Evolutionary conservation across 2,797 vertebrate species (phyloP).

Genomic region (Urophycis tenuis): DNA sequence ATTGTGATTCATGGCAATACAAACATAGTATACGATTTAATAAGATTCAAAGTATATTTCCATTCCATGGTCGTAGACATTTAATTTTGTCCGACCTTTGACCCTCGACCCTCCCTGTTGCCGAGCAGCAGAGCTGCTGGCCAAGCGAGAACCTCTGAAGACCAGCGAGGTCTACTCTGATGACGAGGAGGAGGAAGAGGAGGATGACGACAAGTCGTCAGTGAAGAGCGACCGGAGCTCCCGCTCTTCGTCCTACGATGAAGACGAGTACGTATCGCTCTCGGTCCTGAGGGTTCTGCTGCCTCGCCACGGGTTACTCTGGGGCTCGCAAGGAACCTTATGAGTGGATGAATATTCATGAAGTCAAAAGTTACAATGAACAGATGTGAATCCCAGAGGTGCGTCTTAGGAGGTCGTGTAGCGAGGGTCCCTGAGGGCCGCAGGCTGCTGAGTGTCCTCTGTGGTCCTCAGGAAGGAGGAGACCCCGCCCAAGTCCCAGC

Average conservation of each 20-base stretch:
- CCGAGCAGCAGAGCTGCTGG: constrained; percentile 86
- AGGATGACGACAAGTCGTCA: constrained; percentile 97
- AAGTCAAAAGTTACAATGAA: too few species aligned
- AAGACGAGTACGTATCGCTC: constrained; percentile 85
- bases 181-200: constrained; percentile 97
- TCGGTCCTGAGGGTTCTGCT: background rate
- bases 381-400: too few species aligned
- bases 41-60: background rate
- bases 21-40: background rate
- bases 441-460: background rate
- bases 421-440: too few species aligned
- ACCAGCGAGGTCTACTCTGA: constrained; percentile 98
- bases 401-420: too few species aligned
- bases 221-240: constrained; percentile 93
- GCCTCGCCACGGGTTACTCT: background rate
- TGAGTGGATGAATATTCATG: background rate
- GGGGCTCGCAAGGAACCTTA: background rate
- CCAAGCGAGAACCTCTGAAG: constrained; percentile 94
- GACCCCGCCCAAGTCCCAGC: constrained; percentile 91
- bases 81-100: background rate
- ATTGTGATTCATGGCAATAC: background rate
- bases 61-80: background rate
- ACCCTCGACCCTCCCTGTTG: background rate
- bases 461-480: constrained; percentile 79
- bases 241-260: constrained; percentile 89